These are phyloP conservation scores for Cotesia chilonis DNA, from an alignment of 1,140 invertebrate genomes.

Conservation along the genomic window DNA sequence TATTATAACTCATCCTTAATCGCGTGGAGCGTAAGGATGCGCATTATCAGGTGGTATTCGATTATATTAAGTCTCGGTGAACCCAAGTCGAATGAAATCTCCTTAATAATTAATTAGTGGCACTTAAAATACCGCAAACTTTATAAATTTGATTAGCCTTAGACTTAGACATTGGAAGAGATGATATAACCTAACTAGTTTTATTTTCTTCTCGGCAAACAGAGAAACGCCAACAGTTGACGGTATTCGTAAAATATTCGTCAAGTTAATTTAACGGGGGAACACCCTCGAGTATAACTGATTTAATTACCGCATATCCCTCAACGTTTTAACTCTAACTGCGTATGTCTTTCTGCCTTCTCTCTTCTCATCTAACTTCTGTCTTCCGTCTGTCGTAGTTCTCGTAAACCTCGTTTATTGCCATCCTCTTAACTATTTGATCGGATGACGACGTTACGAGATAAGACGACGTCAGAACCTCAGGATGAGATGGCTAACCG, in stretches of 20 bases:
- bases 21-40: not conserved
- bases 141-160: not conserved
- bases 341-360: too few species aligned
- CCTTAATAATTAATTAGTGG: constrained; percentile 15
- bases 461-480: constrained; percentile 19
- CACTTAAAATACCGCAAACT: constrained; percentile 17
- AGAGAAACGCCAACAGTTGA: constrained; percentile 2
- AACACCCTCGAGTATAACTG: constrained; percentile 44
- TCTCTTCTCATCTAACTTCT: constrained; percentile 3
- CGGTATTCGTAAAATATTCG: constrained; percentile 41
- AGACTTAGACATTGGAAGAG: not conserved
- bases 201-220: not conserved
- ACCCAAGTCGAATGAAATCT: constrained; percentile 22
- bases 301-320: constrained; percentile 51
- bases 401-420: constrained; percentile 35
- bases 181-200: too few species aligned
- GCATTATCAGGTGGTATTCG: constrained; percentile 19
- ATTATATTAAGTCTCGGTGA: constrained; percentile 22
- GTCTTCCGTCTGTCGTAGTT: constrained; percentile 13
- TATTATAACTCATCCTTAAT: not conserved
- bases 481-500: not conserved
- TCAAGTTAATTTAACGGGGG: constrained; percentile 49
- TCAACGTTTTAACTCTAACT: not conserved
- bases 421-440: constrained; percentile 32
- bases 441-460: constrained; percentile 20